Evolutionary conservation across 2,888 invertebrate genomes (phyloP).

Genomic region (Sinodicranocentrus sp.): DNA sequence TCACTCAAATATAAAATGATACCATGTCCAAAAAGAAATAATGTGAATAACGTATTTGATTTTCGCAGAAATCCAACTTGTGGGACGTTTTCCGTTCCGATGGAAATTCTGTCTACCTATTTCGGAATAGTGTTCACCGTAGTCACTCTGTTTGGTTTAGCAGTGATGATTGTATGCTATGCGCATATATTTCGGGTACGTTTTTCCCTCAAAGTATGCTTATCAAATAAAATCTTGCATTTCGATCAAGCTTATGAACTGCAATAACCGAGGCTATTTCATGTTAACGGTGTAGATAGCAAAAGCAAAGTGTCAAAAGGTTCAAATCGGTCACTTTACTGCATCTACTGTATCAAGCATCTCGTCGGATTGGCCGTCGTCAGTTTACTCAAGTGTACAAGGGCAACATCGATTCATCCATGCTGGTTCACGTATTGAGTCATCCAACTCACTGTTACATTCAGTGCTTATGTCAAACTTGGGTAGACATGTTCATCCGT

Average conservation of each 20-base stretch:
- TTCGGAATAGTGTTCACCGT: conserved; percentile 73
- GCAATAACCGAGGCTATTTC: too few relatives aligned
- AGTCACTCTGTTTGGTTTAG: conserved; percentile 71
- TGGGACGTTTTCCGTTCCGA: conserved; percentile 71
- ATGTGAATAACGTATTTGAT: conserved; percentile 11
- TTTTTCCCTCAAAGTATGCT: too few relatives aligned
- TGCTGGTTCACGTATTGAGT: conserved; percentile 69
- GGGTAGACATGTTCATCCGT: conserved; percentile 68
- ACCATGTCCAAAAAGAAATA: background rate
- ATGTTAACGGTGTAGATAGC: conserved; percentile 71
- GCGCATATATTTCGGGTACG: conserved; percentile 75
- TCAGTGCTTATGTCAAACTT: conserved; percentile 73
- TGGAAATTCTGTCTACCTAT: conserved; percentile 70
- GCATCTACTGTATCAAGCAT: conserved; percentile 74
- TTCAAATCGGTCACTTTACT: conserved; percentile 76
- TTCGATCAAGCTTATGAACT: too few relatives aligned
- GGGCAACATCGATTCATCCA: conserved; percentile 70
- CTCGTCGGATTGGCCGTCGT: conserved; percentile 76
- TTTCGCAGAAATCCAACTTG: conserved; percentile 50
- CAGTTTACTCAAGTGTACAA: conserved; percentile 73
- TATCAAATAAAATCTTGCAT: too few relatives aligned
- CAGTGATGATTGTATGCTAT: conserved; percentile 75
- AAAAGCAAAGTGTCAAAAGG: conserved; percentile 76
- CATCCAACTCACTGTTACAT: conserved; percentile 72
- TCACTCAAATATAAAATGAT: background rate